phyloP scores from a whole-genome alignment of 2,113 vertebrate genomes.

The Oceanodroma tethys region DNA sequence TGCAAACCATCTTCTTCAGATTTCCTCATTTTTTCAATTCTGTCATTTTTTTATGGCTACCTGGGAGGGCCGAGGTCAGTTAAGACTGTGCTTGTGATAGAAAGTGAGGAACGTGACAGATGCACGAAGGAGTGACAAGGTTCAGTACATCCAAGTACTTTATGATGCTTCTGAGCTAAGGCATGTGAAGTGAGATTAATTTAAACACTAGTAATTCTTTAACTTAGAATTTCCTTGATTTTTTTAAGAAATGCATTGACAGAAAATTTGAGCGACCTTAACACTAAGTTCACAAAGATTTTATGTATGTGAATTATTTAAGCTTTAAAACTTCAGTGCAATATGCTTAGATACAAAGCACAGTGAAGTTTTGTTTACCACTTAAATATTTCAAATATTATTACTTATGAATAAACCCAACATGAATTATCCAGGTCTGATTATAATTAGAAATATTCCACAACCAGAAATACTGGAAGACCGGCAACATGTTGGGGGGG shows the following conservation, averaged over 20 bases:
- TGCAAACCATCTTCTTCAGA: neutral
- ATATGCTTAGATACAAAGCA: neutral
- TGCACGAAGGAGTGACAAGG: neutral
- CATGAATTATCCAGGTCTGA: neutral
- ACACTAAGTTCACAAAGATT: neutral
- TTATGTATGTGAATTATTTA: neutral
- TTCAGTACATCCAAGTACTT: neutral
- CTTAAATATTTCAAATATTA: neutral
- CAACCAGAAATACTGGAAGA: neutral
- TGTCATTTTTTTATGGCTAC: neutral
- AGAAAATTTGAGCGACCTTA: neutral
- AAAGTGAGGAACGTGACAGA: neutral
- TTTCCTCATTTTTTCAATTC: neutral
- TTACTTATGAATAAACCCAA: neutral
- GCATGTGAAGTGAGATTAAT: neutral
- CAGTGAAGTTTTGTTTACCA: neutral
- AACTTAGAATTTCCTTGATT: neutral
- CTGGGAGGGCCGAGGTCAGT: neutral
- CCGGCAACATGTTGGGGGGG: neutral
- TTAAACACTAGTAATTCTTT: neutral
- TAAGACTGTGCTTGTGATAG: neutral
- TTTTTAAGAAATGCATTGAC: neutral
- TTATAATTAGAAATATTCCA: neutral
- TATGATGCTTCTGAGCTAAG: neutral
- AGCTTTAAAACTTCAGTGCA: neutral